Percentiles rank a stretch among this genome's conserved stretches.
These are phyloP conservation scores for Diadegma fenestrale DNA, from an alignment of 2,888 invertebrate species.

Conservation along the genomic window DNA sequence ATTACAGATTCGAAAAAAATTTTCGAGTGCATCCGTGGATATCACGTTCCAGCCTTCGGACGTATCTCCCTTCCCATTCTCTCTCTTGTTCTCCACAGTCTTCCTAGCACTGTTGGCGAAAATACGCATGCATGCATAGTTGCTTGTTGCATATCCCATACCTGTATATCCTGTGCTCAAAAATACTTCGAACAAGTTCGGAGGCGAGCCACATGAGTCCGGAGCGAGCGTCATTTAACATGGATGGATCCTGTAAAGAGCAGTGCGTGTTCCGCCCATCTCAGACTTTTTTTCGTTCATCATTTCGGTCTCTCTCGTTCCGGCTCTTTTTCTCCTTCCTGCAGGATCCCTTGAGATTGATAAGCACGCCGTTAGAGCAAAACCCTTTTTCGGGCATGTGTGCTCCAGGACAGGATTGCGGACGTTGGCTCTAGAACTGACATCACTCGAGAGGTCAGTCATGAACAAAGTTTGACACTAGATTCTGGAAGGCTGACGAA, in stretches of 20 bases:
- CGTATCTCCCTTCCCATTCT: conserved; percentile 10
- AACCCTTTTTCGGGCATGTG: neutral
- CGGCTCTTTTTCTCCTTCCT: neutral
- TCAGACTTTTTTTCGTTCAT: conserved; percentile 7
- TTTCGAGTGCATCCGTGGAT: conserved; percentile 66
- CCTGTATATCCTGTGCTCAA: neutral
- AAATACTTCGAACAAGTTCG: conserved; percentile 5
- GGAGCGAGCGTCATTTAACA: conserved; percentile 5
- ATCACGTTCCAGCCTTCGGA: conserved; percentile 67
- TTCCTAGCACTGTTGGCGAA: neutral
- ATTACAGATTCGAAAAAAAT: conserved; percentile 62
- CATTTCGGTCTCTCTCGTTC: neutral
- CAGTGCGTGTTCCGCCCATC: neutral
- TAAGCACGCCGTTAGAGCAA: neutral
- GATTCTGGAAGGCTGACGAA: neutral
- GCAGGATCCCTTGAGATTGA: conserved; percentile 4
- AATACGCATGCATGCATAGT: conserved; percentile 5
- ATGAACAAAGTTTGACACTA: neutral
- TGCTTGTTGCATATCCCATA: neutral
- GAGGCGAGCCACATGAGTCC: neutral
- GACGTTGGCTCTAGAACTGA: neutral
- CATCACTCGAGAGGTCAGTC: neutral
- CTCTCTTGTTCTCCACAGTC: conserved; percentile 9
- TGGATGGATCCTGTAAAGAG: neutral
- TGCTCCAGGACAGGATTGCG: neutral